Conservation (phyloP, 2,797 vertebrate genomes). For the Lophius americanus region DNA sequence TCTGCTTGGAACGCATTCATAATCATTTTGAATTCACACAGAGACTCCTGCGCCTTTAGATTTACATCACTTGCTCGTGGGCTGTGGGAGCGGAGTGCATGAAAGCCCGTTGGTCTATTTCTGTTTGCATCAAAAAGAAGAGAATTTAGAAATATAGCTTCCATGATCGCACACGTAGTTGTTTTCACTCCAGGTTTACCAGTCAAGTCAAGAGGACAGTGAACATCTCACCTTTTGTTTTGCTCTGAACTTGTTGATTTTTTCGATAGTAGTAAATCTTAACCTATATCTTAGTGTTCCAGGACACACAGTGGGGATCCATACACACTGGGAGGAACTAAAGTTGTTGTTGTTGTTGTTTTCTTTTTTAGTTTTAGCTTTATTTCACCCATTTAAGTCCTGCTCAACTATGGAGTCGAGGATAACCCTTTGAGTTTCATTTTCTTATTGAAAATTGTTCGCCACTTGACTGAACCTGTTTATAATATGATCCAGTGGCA, state of each 20-base stretch:
- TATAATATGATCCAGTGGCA: too few species aligned
- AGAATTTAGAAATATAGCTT: slow-evolving; percentile 9
- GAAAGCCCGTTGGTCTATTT: slow-evolving; percentile 60
- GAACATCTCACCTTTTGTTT: slow-evolving; percentile 1
- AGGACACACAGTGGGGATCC: neutral
- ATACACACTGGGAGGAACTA: too few species aligned
- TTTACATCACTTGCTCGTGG: slow-evolving; percentile 41
- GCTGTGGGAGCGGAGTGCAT: slow-evolving; percentile 47
- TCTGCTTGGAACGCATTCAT: slow-evolving; percentile 40
- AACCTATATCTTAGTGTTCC: slow-evolving; percentile 19
- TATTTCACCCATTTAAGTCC: too few species aligned
- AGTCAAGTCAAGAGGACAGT: neutral
- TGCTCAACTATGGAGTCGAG: too few species aligned
- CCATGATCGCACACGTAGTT: slow-evolving; percentile 25
- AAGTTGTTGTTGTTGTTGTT: slow-evolving; percentile 9
- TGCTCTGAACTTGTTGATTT: slow-evolving; percentile 18
- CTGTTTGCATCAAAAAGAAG: slow-evolving; percentile 41
- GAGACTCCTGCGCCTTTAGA: slow-evolving; percentile 39
- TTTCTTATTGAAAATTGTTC: too few species aligned
- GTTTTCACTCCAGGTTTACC: slow-evolving; percentile 38
- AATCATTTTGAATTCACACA: slow-evolving; percentile 49
- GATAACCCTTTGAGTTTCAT: too few species aligned
- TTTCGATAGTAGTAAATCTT: slow-evolving; percentile 17
- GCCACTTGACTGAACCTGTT: too few species aligned
- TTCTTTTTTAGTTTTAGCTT: neutral